phyloP scores from a whole-genome alignment of 1,140 invertebrate genomes.

The Penaeus vannamei region DNA sequence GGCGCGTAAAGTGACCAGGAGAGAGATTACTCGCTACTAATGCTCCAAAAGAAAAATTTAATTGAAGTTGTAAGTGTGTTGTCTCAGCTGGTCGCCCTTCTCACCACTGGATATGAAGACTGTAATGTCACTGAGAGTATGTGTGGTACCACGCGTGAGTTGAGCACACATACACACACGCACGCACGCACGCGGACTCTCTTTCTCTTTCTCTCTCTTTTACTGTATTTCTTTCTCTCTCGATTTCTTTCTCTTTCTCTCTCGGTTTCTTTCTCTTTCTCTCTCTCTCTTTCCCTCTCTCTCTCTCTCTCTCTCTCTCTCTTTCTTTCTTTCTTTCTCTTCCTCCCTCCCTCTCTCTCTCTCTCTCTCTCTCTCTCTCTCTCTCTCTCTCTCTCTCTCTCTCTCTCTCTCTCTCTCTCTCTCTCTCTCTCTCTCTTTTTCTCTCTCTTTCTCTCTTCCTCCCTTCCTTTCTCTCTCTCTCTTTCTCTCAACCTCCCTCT shows the following conservation, averaged over 20 bases:
- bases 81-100: no score
- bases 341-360: not conserved
- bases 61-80: no score
- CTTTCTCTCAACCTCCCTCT: conserved; percentile 17
- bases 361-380: not conserved
- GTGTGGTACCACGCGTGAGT: no score
- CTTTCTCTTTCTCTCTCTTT: not conserved
- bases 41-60: no score
- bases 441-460: not conserved
- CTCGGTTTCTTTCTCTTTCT: not conserved
- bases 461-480: not conserved
- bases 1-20: no score
- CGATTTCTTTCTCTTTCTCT: not conserved
- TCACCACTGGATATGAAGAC: no score
- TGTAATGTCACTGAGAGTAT: no score
- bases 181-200: no score
- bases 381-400: not conserved
- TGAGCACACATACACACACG: no score
- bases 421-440: not conserved
- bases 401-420: not conserved
- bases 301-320: not conserved
- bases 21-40: no score
- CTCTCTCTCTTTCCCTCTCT: not conserved
- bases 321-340: no score
- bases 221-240: not conserved